Percentiles rank a stretch among this genome's conserved stretches.
phyloP scores from a whole-genome alignment of 2,113 vertebrate genomes.

The Oenanthe melanoleuca region DNA sequence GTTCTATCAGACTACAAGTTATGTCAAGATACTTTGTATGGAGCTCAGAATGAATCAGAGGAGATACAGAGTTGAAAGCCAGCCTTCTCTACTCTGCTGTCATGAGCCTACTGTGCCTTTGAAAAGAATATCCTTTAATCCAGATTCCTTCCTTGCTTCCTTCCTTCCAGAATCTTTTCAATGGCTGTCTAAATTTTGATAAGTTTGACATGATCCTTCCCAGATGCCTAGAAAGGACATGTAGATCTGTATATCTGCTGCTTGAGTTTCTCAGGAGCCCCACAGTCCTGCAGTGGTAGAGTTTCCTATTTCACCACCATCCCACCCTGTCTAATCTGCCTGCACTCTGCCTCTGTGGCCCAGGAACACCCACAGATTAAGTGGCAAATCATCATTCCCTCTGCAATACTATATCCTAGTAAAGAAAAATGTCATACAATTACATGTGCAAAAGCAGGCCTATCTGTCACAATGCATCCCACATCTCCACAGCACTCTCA shows the following conservation, averaged over 20 bases:
- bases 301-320: background rate
- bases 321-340: accelerated
- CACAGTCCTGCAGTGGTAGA: accelerated
- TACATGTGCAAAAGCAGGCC: background rate
- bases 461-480: background rate
- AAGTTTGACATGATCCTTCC: background rate
- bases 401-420: background rate
- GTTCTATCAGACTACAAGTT: background rate
- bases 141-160: background rate
- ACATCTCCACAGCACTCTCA: accelerated
- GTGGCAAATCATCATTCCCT: background rate
- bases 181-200: background rate
- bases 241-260: background rate
- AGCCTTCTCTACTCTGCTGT: background rate
- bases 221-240: too few species aligned
- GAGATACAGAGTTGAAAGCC: background rate
- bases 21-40: background rate
- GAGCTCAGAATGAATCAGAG: background rate
- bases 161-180: background rate
- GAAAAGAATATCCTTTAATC: background rate
- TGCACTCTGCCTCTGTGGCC: background rate
- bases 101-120: background rate
- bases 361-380: background rate
- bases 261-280: background rate
- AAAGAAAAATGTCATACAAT: background rate